phyloP scores from a whole-genome alignment of 1,140 invertebrate species.

The Rhagoletis zephyria region DNA sequence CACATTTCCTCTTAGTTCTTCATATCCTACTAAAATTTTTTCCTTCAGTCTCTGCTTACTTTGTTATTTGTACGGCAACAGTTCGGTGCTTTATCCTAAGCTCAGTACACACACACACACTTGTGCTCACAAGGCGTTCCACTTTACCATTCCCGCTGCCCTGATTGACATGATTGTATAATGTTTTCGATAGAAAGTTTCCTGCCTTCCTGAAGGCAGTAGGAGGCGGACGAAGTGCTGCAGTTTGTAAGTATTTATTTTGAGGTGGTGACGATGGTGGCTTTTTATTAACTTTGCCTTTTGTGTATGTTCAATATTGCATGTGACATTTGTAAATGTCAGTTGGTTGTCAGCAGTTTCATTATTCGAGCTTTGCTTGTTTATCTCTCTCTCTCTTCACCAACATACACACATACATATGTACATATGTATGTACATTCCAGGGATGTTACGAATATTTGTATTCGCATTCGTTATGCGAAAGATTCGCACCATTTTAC shows the following conservation, averaged over 20 bases:
- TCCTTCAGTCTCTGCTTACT: background rate
- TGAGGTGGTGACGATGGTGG: conserved; percentile 15
- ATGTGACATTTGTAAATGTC: conserved; percentile 47
- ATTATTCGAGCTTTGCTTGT: conserved; percentile 38
- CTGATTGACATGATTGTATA: conserved; percentile 27
- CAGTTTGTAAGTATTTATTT: background rate
- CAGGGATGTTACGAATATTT: too few species aligned
- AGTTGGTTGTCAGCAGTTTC: conserved; percentile 44
- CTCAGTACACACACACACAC: background rate
- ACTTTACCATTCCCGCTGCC: too few species aligned
- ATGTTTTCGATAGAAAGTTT: background rate
- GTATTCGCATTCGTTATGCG: too few species aligned
- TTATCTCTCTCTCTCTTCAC: conserved; percentile 23
- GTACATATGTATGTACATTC: too few species aligned
- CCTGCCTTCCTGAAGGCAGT: background rate
- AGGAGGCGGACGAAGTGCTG: background rate
- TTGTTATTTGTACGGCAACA: background rate
- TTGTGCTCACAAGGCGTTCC: background rate
- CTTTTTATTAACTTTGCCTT: conserved; percentile 42
- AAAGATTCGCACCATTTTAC: too few species aligned
- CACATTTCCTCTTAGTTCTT: background rate
- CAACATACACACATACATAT: background rate
- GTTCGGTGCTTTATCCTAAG: conserved; percentile 6
- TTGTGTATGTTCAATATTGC: conserved; percentile 43
- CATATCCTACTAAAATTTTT: background rate